A percentile compares a stretch with the other conserved stretches of the same genome.
Evolutionary conservation across 2,888 invertebrate genomes (phyloP).

Genomic region (Drosophila eohydei): DNA sequence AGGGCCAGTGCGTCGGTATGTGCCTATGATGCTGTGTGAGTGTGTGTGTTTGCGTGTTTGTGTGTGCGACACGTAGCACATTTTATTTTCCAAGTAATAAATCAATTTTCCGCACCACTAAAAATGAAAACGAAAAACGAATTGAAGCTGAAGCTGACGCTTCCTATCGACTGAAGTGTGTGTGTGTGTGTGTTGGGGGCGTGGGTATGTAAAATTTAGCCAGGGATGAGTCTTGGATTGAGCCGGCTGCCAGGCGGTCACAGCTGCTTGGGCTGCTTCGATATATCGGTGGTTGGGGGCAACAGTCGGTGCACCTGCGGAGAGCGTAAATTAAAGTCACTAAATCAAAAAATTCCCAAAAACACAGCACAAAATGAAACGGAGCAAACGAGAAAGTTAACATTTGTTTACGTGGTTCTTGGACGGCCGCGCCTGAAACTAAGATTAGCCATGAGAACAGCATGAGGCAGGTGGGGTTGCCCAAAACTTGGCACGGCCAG

Average conservation of each 20-base stretch:
- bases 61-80: constrained; percentile 80
- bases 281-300: constrained; percentile 35
- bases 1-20: constrained; percentile 45
- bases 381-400: constrained; percentile 73
- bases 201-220: constrained; percentile 14
- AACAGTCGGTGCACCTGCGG: constrained; percentile 80
- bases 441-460: constrained; percentile 17
- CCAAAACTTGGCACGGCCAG: constrained; percentile 27
- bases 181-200: constrained; percentile 36
- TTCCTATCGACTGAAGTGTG: constrained; percentile 73
- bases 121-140: constrained; percentile 82
- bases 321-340: constrained; percentile 82
- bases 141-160: constrained; percentile 75
- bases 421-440: constrained; percentile 50
- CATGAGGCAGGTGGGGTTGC: not conserved
- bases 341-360: constrained; percentile 77
- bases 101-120: constrained; percentile 82
- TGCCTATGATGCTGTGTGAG: constrained; percentile 44
- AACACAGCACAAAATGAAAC: constrained; percentile 59
- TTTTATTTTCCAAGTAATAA: constrained; percentile 82
- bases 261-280: constrained; percentile 49
- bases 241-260: constrained; percentile 42
- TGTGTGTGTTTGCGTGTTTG: constrained; percentile 46
- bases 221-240: constrained; percentile 15
- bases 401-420: constrained; percentile 78